Conservation (phyloP, 1,140 invertebrate genomes). For the Rhopalosiphum padi region DNA sequence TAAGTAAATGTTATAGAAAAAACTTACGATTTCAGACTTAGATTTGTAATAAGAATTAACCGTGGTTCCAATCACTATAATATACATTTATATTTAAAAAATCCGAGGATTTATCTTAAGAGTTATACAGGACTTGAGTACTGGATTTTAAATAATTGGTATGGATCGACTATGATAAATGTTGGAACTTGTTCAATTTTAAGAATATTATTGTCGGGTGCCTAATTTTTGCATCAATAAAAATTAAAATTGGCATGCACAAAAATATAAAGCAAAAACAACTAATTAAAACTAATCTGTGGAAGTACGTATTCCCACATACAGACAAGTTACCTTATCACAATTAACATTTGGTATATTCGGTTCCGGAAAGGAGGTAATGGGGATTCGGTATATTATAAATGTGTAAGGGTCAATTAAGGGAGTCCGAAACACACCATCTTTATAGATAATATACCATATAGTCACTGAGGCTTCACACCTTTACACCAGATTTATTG, state of each 20-base stretch:
- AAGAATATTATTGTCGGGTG: too few species aligned
- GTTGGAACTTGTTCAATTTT: too few species aligned
- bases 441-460: too few species aligned
- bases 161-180: not conserved
- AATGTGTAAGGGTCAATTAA: too few species aligned
- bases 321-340: not conserved
- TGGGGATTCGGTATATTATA: too few species aligned
- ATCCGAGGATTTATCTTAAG: not conserved
- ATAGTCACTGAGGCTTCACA: not conserved
- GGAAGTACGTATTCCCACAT: not conserved
- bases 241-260: too few species aligned
- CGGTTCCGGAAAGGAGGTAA: not conserved
- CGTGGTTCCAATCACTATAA: too few species aligned
- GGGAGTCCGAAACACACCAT: not conserved
- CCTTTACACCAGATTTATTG: too few species aligned
- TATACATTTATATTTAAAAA: too few species aligned
- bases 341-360: not conserved
- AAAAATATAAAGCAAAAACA: not conserved
- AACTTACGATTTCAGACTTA: not conserved
- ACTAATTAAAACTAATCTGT: not conserved
- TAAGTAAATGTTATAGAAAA: not conserved
- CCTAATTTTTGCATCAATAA: too few species aligned
- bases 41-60: too few species aligned
- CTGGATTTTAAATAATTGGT: not conserved
- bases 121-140: not conserved